A percentile compares a stretch with the other conserved stretches of the same genome.
phyloP scores from a whole-genome alignment of 2,888 invertebrate species.

The Drosophila tripunctata region DNA sequence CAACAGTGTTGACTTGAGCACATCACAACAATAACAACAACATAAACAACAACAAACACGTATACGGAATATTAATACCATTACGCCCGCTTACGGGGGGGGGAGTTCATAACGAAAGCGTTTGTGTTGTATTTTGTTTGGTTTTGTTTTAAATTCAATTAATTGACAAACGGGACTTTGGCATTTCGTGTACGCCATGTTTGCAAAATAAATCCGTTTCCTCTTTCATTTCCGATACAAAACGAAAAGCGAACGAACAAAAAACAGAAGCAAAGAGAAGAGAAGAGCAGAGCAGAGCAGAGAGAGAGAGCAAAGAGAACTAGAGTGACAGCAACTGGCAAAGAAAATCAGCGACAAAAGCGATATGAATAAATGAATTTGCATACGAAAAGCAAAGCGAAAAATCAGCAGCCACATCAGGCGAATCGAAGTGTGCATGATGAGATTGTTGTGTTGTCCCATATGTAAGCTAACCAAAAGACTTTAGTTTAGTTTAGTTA shows the following conservation, averaged over 20 bases:
- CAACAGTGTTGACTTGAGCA: slow-evolving; percentile 13
- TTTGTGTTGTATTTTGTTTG: no score
- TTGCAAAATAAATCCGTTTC: slow-evolving; percentile 33
- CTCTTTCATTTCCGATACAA: slow-evolving; percentile 38
- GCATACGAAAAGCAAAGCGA: slow-evolving; percentile 58
- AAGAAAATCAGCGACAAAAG: slow-evolving; percentile 54
- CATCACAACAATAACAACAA: slow-evolving; percentile 8
- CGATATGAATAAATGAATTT: slow-evolving; percentile 60
- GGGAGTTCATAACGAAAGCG: no score
- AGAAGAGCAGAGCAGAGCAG: slow-evolving; percentile 29
- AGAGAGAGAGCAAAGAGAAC: slow-evolving; percentile 27
- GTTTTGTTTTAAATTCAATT: no score
- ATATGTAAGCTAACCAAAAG: slow-evolving; percentile 38
- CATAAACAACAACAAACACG: neutral
- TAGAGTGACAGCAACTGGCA: slow-evolving; percentile 34
- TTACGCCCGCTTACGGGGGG: no score
- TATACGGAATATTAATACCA: slow-evolving; percentile 14
- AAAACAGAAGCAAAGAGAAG: slow-evolving; percentile 12
- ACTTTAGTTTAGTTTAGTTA: slow-evolving; percentile 45
- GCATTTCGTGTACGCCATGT: slow-evolving; percentile 46
- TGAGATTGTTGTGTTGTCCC: no score
- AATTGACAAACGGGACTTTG: slow-evolving; percentile 19
- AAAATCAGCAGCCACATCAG: slow-evolving; percentile 53
- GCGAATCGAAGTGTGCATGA: slow-evolving; percentile 44
- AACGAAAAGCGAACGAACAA: slow-evolving; percentile 10